A percentile compares a stretch with the other conserved stretches of the same genome.
phyloP scores from a whole-genome alignment of 2,113 vertebrate genomes.

The Natator depressus region DNA sequence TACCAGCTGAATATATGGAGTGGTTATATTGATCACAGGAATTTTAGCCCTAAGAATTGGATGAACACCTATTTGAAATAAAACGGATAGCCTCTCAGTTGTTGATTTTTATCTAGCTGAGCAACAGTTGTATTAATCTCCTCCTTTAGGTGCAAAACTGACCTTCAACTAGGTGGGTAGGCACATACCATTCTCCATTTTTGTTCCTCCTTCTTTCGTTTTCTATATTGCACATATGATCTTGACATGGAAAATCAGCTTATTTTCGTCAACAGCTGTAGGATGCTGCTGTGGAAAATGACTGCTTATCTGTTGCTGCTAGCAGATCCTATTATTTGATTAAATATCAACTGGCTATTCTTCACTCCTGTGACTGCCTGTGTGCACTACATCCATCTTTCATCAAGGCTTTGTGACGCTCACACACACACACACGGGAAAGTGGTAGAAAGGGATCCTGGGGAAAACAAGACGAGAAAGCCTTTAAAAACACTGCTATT shows the following conservation, averaged over 20 bases:
- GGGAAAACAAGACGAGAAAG: not conserved
- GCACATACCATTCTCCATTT: not conserved
- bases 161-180: not conserved
- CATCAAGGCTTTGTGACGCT: not conserved
- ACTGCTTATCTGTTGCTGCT: slow-evolving; percentile 41
- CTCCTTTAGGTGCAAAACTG: not conserved
- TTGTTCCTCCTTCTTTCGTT: not conserved
- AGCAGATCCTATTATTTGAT: slow-evolving; percentile 68
- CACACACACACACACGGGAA: not conserved
- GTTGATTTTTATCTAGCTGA: not conserved
- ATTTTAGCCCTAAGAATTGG: not conserved
- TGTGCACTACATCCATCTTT: not conserved
- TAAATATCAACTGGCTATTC: slow-evolving; percentile 28
- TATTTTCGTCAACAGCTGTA: slow-evolving; percentile 10
- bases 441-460: not conserved
- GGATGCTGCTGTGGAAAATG: slow-evolving; percentile 21
- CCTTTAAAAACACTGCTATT: not conserved
- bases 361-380: not conserved
- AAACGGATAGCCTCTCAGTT: not conserved
- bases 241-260: slow-evolving; percentile 18
- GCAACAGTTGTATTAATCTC: not conserved
- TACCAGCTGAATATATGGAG: not conserved
- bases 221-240: not conserved
- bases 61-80: not conserved
- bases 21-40: not conserved